Percentiles rank a stretch among this genome's conserved stretches.
Evolutionary conservation across 2,888 invertebrate genomes (phyloP).

Genomic region (Drosophila melanosoma): DNA sequence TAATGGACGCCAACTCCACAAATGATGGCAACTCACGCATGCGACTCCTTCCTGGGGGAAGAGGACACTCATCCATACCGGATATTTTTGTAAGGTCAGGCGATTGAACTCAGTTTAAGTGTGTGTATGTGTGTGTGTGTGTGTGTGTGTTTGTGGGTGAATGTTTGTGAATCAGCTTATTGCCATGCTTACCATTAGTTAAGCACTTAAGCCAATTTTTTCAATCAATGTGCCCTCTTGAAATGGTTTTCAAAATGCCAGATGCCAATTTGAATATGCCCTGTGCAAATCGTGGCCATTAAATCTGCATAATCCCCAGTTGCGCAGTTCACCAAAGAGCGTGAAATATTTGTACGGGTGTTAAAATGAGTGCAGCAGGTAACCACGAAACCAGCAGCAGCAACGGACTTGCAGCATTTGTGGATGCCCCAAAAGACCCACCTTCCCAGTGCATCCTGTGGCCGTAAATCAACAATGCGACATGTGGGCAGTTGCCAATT

Average conservation of each 20-base stretch:
- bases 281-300: conserved; percentile 16
- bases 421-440: conserved; percentile 1
- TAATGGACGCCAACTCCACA: conserved; percentile 45
- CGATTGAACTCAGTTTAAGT: conserved; percentile 6
- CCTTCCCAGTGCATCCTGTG: conserved; percentile 7
- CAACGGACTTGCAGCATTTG: conserved; percentile 27
- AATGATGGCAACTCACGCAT: conserved; percentile 61
- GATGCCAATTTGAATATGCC: conserved; percentile 45
- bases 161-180: conserved; percentile 47
- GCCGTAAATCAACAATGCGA: conserved; percentile 66
- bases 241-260: conserved; percentile 9
- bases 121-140: background rate
- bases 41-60: conserved; percentile 23
- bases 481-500: conserved; percentile 53
- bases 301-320: conserved; percentile 34
- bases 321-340: conserved; percentile 14
- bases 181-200: conserved; percentile 61
- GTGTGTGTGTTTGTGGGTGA: background rate
- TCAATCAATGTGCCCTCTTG: conserved; percentile 42
- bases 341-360: conserved; percentile 45
- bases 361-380: conserved; percentile 14
- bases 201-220: conserved; percentile 63
- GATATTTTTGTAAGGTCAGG: conserved; percentile 40
- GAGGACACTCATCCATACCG: conserved; percentile 20
- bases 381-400: conserved; percentile 12